These are phyloP conservation scores for Magallana nippona DNA, from an alignment of 2,888 invertebrate genomes.

Conservation along the genomic window DNA sequence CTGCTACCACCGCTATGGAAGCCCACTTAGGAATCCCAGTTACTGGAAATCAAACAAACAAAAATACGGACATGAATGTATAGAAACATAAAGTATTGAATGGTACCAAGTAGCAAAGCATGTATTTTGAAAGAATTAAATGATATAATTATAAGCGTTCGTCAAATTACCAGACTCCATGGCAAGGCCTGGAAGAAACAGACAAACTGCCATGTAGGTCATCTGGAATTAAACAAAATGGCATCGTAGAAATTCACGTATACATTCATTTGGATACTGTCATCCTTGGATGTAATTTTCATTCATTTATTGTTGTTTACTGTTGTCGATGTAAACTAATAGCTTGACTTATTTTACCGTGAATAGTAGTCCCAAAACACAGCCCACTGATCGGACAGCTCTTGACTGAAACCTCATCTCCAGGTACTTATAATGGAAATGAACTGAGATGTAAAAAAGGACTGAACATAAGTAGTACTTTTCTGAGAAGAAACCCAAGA, in stretches of 20 bases:
- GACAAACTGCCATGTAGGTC: slow-evolving; percentile 43
- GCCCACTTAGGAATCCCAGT: slow-evolving; percentile 38
- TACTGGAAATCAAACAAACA: slow-evolving; percentile 44
- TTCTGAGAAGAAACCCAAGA: too few species aligned
- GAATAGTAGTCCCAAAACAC: slow-evolving; percentile 41
- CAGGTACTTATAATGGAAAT: slow-evolving; percentile 37
- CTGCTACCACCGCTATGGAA: slow-evolving; percentile 38
- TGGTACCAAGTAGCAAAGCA: too few species aligned
- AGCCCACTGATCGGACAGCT: slow-evolving; percentile 30
- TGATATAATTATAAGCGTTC: too few species aligned
- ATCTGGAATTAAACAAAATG: slow-evolving; percentile 26
- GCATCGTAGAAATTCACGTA: too few species aligned
- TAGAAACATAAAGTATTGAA: too few species aligned
- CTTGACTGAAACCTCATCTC: slow-evolving; percentile 45
- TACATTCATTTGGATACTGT: too few species aligned
- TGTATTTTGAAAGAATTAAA: too few species aligned
- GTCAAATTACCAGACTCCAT: slow-evolving; percentile 36
- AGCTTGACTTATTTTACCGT: slow-evolving; percentile 28
- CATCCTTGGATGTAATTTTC: too few species aligned
- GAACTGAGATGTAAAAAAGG: not conserved
- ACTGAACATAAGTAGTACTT: not conserved
- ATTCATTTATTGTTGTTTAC: not conserved
- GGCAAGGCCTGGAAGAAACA: slow-evolving; percentile 41
- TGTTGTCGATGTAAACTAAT: not conserved
- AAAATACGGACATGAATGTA: too few species aligned